Conservation (phyloP, 2,888 invertebrate genomes). For the Lasiommata megera region DNA sequence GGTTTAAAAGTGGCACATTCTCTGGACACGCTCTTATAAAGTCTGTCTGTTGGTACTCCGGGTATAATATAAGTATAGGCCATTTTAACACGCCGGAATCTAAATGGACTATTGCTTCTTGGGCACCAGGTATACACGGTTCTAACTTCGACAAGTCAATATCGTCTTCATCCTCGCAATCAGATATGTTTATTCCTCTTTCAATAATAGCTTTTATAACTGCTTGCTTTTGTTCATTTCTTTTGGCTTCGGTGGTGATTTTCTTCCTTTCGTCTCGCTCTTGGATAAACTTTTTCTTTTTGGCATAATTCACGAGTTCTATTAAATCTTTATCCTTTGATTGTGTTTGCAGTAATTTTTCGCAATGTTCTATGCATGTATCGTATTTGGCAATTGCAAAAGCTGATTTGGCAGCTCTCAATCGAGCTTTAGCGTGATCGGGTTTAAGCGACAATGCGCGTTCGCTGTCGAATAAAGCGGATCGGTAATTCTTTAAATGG, state of each 20-base stretch:
- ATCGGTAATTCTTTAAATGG: conserved; percentile 90
- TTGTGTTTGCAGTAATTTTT: conserved; percentile 82
- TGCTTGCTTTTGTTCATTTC: conserved; percentile 61
- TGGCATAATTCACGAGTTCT: conserved; percentile 56
- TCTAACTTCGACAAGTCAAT: conserved; percentile 80
- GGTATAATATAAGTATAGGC: conserved; percentile 95
- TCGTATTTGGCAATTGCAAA: conserved; percentile 84
- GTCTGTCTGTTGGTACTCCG: conserved; percentile 93
- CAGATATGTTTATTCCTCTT: conserved; percentile 78
- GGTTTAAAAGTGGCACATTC: conserved; percentile 78
- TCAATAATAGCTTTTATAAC: conserved; percentile 67
- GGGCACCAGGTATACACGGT: conserved; percentile 84
- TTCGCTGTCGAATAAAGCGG: conserved; percentile 90
- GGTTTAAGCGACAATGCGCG: conserved; percentile 88
- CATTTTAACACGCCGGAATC: conserved; percentile 85
- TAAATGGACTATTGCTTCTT: conserved; percentile 83
- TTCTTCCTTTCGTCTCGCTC: conserved; percentile 81
- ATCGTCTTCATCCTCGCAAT: conserved; percentile 69
- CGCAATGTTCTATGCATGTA: conserved; percentile 87
- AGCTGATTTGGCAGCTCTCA: conserved; percentile 88
- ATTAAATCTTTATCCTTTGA: conserved; percentile 74
- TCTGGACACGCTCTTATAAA: conserved; percentile 92
- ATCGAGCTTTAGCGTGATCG: conserved; percentile 88
- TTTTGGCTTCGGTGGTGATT: conserved; percentile 61
- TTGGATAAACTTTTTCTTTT: conserved; percentile 72